A percentile compares a stretch with the other conserved stretches of the same genome.
phyloP scores from a whole-genome alignment of 2,888 invertebrate species.

The Xanthostigma xanthostigma region DNA sequence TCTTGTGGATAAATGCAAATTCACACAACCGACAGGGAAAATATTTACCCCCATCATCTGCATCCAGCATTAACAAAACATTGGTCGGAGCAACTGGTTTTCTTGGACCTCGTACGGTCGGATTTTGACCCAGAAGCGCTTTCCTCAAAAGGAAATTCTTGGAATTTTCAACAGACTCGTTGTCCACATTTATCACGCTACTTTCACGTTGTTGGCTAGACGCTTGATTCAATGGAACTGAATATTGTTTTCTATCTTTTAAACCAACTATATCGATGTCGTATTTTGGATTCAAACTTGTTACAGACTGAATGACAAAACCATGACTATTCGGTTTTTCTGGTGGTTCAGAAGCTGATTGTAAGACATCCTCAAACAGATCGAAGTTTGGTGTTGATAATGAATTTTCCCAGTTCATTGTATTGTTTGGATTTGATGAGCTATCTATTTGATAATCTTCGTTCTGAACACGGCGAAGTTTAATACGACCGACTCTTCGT shows the following conservation, averaged over 20 bases:
- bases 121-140: background rate
- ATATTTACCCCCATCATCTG: slow-evolving; percentile 14
- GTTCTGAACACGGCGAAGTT: slow-evolving; percentile 2
- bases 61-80: slow-evolving; percentile 8
- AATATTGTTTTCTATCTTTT: too few relatives aligned
- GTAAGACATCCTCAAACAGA: background rate
- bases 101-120: background rate
- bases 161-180: background rate
- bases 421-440: background rate
- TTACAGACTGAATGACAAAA: background rate
- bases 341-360: background rate
- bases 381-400: background rate
- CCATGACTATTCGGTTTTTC: too few relatives aligned
- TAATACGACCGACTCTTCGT: background rate
- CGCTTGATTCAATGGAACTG: background rate
- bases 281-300: background rate
- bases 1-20: slow-evolving; percentile 14
- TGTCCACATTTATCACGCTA: background rate
- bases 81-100: background rate
- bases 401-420: too few relatives aligned
- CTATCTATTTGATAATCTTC: slow-evolving; percentile 2
- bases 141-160: background rate
- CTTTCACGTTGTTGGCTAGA: background rate
- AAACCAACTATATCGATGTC: background rate
- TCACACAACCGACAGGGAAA: slow-evolving; percentile 15